phyloP scores from a whole-genome alignment of 2,888 invertebrate genomes.

The Apamea monoglypha region DNA sequence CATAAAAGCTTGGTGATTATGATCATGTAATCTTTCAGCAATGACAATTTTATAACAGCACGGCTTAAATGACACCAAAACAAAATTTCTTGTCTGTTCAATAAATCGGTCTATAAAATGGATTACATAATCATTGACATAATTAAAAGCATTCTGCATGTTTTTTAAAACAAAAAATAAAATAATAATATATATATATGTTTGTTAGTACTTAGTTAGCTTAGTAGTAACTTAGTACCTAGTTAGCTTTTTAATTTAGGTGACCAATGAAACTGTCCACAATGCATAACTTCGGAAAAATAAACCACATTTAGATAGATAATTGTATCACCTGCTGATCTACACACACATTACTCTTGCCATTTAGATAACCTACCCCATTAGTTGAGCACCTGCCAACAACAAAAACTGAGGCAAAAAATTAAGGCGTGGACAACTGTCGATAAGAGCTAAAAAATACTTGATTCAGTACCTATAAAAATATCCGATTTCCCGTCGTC shows the following conservation, averaged over 20 bases:
- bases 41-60: no score
- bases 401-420: slow-evolving; percentile 50
- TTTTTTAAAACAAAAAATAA: no score
- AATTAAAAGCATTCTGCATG: no score
- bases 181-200: no score
- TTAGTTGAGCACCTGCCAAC: slow-evolving; percentile 39
- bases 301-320: slow-evolving; percentile 1
- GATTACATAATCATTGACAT: no score
- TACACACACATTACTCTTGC: slow-evolving; percentile 25
- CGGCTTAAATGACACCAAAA: no score
- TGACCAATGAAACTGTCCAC: neutral
- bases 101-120: no score
- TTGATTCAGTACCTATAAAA: neutral
- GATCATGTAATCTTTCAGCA: no score
- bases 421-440: slow-evolving; percentile 45
- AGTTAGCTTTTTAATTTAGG: neutral
- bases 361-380: slow-evolving; percentile 36
- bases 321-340: slow-evolving; percentile 31
- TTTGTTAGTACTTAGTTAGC: no score
- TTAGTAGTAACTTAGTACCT: no score
- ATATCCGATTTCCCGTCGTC: neutral
- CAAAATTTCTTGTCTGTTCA: no score
- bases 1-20: no score
- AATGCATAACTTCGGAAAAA: slow-evolving; percentile 9
- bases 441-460: slow-evolving; percentile 14